phyloP scores from a whole-genome alignment of 2,888 invertebrate species.

The Oscheius sp. region DNA sequence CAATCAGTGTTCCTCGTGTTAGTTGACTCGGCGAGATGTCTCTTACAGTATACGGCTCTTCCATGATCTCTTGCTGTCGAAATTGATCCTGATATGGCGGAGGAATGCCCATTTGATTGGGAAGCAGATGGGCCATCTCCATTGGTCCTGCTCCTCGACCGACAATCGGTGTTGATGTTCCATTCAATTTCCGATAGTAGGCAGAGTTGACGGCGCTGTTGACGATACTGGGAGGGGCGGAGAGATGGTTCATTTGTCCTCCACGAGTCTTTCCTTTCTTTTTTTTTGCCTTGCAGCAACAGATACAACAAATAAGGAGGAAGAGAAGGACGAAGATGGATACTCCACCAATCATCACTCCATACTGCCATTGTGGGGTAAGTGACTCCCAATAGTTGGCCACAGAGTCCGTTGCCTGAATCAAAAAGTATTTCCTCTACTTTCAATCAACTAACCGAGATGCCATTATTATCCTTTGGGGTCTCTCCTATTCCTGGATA shows the following conservation, averaged over 20 bases:
- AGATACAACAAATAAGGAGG: slow-evolving; percentile 62
- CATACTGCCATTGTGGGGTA: slow-evolving; percentile 57
- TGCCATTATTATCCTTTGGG: slow-evolving; percentile 8
- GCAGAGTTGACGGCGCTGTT: slow-evolving; percentile 57
- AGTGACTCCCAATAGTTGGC: slow-evolving; percentile 60
- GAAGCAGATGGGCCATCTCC: slow-evolving; percentile 55
- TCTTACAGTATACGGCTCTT: slow-evolving; percentile 60
- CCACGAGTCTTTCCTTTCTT: slow-evolving; percentile 37
- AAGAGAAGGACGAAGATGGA: slow-evolving; percentile 58
- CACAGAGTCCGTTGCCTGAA: slow-evolving; percentile 35
- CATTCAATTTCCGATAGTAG: slow-evolving; percentile 83
- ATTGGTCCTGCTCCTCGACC: slow-evolving; percentile 66
- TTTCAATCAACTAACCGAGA: slow-evolving; percentile 1
- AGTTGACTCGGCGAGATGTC: slow-evolving; percentile 58
- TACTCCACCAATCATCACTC: slow-evolving; percentile 58
- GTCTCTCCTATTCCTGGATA: slow-evolving; percentile 42
- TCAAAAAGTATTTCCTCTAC: background rate
- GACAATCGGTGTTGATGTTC: slow-evolving; percentile 71
- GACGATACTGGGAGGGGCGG: slow-evolving; percentile 42
- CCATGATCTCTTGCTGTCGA: slow-evolving; percentile 76
- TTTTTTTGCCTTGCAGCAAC: slow-evolving; percentile 62
- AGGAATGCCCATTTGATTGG: slow-evolving; percentile 77
- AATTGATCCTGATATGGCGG: slow-evolving; percentile 76
- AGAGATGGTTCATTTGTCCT: slow-evolving; percentile 28
- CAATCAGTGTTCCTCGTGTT: slow-evolving; percentile 86